A percentile compares a stretch with the other conserved stretches of the same genome.
phyloP scores from a whole-genome alignment of 2,888 invertebrate species.

The Zonitis immaculata region DNA sequence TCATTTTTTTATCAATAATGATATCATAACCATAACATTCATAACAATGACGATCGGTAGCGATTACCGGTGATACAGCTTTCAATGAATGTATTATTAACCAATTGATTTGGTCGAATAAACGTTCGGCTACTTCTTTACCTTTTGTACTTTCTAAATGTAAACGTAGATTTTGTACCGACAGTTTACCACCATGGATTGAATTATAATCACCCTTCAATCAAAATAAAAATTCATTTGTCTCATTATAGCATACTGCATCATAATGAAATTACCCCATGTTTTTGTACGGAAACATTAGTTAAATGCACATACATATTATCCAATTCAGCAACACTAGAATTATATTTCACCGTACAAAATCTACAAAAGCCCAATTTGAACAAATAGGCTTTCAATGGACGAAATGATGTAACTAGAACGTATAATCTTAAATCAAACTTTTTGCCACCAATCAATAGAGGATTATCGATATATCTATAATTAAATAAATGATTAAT shows the following conservation, averaged over 20 bases:
- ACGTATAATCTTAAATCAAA: slow-evolving; percentile 92
- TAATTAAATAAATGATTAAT: too few relatives aligned
- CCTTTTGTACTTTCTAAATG: slow-evolving; percentile 90
- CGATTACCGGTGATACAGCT: slow-evolving; percentile 88
- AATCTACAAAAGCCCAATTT: slow-evolving; percentile 93
- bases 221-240: too few relatives aligned
- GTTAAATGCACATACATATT: slow-evolving; percentile 94
- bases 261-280: slow-evolving; percentile 80
- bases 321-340: slow-evolving; percentile 79
- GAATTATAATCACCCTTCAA: slow-evolving; percentile 87
- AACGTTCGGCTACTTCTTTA: slow-evolving; percentile 78
- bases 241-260: too few relatives aligned
- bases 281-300: slow-evolving; percentile 97
- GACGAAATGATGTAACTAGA: slow-evolving; percentile 88
- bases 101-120: slow-evolving; percentile 87
- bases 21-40: slow-evolving; percentile 96
- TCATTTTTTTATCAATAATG: slow-evolving; percentile 88
- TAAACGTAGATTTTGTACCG: slow-evolving; percentile 82
- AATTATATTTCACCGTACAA: slow-evolving; percentile 93
- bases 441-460: slow-evolving; percentile 93
- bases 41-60: slow-evolving; percentile 87
- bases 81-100: slow-evolving; percentile 89
- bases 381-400: slow-evolving; percentile 88
- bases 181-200: slow-evolving; percentile 92
- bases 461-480: slow-evolving; percentile 88